A percentile compares a stretch with the other conserved stretches of the same genome.
Conservation (phyloP, 1,140 invertebrate genomes). For the Magallana angulata region DNA sequence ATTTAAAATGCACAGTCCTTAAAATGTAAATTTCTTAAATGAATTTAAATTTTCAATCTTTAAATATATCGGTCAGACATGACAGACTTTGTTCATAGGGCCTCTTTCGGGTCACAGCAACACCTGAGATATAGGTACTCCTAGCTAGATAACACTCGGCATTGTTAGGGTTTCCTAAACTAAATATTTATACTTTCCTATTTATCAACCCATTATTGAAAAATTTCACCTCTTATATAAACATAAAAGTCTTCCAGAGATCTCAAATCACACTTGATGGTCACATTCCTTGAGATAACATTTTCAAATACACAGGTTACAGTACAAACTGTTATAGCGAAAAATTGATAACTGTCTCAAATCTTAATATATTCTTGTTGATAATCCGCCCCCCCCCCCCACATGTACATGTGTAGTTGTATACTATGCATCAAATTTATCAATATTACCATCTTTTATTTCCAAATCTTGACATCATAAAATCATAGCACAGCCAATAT, state of each 20-base stretch:
- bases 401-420: too few species aligned
- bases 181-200: constrained; percentile 40
- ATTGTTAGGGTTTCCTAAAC: constrained; percentile 32
- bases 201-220: constrained; percentile 15
- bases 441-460: too few species aligned
- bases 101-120: background rate
- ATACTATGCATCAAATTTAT: too few species aligned
- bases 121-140: constrained; percentile 11
- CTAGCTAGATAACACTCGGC: constrained; percentile 39
- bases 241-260: background rate
- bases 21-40: constrained; percentile 5
- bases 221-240: constrained; percentile 4
- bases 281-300: background rate
- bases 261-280: background rate
- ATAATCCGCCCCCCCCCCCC: too few species aligned
- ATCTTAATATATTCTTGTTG: too few species aligned
- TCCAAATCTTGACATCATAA: too few species aligned
- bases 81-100: background rate
- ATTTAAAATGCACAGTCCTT: background rate
- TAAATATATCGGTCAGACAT: constrained; percentile 9
- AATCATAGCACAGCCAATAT: too few species aligned
- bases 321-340: background rate
- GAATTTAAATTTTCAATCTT: background rate
- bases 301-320: background rate
- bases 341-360: too few species aligned